A percentile compares a stretch with the other conserved stretches of the same genome.
phyloP scores from a whole-genome alignment of 2,113 vertebrate species.

The Cariama cristata region DNA sequence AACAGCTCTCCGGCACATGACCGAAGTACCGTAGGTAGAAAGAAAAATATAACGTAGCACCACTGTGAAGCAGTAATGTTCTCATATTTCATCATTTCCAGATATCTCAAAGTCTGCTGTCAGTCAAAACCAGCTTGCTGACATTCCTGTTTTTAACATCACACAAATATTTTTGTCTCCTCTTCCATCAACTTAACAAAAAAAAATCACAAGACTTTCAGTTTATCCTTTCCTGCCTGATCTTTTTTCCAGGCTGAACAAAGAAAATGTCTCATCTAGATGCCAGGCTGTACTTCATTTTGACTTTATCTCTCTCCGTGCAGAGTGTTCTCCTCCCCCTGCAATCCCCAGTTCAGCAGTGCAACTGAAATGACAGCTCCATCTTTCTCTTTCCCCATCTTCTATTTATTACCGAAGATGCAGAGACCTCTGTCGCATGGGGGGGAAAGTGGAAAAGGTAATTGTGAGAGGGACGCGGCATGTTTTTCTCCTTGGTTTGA shows the following conservation, averaged over 20 bases:
- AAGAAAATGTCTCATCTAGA: background rate
- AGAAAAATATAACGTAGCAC: fast-evolving
- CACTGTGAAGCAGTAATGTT: fast-evolving
- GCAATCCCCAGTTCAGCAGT: background rate
- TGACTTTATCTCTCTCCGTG: background rate
- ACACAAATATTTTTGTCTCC: background rate
- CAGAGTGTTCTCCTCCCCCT: background rate
- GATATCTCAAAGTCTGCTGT: background rate
- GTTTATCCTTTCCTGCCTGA: background rate
- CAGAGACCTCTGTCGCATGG: background rate
- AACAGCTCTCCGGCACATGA: fast-evolving
- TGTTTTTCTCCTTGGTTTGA: background rate
- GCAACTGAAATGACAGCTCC: background rate
- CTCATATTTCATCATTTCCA: background rate
- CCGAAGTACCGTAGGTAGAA: fast-evolving
- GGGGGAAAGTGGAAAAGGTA: background rate
- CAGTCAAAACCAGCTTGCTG: background rate
- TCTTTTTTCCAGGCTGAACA: background rate
- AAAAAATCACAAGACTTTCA: background rate
- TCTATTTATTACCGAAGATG: background rate
- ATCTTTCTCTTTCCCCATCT: background rate
- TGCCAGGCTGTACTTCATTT: background rate
- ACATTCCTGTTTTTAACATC: background rate
- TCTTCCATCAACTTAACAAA: background rate
- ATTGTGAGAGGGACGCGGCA: background rate